These are phyloP conservation scores for Columba livia DNA, from an alignment of 2,113 vertebrate genomes.

Conservation along the genomic window DNA sequence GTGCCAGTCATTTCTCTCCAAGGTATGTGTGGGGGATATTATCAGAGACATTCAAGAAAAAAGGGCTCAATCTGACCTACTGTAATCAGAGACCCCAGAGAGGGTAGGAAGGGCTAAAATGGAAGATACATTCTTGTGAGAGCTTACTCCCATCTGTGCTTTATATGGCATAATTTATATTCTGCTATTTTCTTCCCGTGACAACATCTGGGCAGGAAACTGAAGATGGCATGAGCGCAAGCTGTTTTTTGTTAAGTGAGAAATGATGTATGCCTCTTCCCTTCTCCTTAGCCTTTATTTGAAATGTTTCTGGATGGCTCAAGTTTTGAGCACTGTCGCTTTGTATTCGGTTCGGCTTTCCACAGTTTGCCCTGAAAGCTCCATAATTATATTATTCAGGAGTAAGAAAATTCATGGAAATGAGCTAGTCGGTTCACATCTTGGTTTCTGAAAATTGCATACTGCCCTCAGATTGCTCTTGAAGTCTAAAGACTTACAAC, in stretches of 20 bases:
- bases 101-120: not conserved
- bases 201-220: not conserved
- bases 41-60: not conserved
- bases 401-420: not conserved
- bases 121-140: not conserved
- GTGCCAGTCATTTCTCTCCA: not conserved
- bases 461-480: not conserved
- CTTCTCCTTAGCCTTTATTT: not conserved
- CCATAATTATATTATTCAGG: not conserved
- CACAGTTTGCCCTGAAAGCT: not conserved
- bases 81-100: not conserved
- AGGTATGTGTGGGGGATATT: rapidly evolving
- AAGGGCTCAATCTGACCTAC: not conserved
- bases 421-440: not conserved
- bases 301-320: not conserved
- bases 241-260: not conserved
- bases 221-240: not conserved
- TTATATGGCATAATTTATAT: not conserved
- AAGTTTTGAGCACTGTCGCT: not conserved
- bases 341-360: not conserved
- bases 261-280: not conserved
- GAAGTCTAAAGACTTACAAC: not conserved
- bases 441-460: not conserved
- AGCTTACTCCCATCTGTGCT: not conserved
- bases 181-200: not conserved